Evolutionary conservation across 2,888 invertebrate species (phyloP), one percentile per base, ranked within the genome.

Genomic region (Philaethria dido): DNA sequence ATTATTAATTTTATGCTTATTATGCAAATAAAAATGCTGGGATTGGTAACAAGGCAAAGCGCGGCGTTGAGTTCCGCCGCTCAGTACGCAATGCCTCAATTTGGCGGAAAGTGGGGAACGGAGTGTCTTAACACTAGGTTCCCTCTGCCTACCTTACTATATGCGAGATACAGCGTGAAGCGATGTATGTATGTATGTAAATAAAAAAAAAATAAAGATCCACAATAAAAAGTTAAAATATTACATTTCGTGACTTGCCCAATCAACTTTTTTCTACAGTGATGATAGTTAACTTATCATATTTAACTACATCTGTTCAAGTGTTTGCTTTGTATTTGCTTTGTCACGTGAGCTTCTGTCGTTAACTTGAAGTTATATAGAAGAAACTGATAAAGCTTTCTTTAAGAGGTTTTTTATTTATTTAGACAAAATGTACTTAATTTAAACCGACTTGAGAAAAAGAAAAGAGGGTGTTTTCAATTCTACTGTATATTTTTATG

Each of bases 191-290:
- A n/a, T n/a, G n/a, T n/a, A n/a, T n/a, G n/a, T n/a, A n/a, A n/a
- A n/a, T n/a, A n/a, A 50, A 25, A 25, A 50, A 29, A n/a, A 3
- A 16, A 33, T 11, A 16, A 52, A 52, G 16, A 4, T 18, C 11
- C 11, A 33, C 52, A 52, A 2, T 4, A 18, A 11, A 3, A 29
- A 5, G 11, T 11, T 16, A 29, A 79, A 79, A 80, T 75, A 48
- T 22, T 36, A n/a, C 13, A 60, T 64, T 54, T 62, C 72, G 69
- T 72, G 69, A 72, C 70, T 69, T 47, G 61, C 18, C 44, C 33
- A 52, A 65, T 50, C 33, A 29, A 29, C 44, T 65, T 52, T 57
- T 33, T 68, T 68, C 45, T 62, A 55, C 29, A 22, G 42, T 25
- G 61, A 45, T 62, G 44, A 63, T 50, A 18, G 50, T 42, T 45